A percentile compares a stretch with the other conserved stretches of the same genome.
These are phyloP conservation scores for Geophilus truncorum DNA, from an alignment of 2,888 invertebrate species.

Conservation along the genomic window DNA sequence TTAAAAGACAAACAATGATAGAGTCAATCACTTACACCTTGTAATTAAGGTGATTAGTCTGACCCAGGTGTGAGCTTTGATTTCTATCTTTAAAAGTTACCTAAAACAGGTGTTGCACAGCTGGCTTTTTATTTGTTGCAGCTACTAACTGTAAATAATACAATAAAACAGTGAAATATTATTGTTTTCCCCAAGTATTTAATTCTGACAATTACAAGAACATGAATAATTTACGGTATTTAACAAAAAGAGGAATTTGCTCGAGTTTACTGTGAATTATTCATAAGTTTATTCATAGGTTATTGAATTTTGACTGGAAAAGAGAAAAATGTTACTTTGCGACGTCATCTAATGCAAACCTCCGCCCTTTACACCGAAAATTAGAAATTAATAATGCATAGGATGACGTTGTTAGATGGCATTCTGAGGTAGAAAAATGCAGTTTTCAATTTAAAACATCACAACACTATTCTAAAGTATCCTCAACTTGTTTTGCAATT, in stretches of 20 bases:
- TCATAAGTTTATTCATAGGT: conserved; percentile 7
- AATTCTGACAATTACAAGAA: not conserved
- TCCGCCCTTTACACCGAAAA: not conserved
- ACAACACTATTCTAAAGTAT: not conserved
- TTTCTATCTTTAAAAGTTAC: conserved; percentile 1
- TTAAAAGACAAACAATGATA: conserved; percentile 1
- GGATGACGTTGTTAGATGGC: not conserved
- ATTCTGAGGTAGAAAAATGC: not conserved
- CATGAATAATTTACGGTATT: too few species aligned
- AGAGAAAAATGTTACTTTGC: not conserved
- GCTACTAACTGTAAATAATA: too few species aligned
- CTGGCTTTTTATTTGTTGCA: too few species aligned
- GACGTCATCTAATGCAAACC: not conserved
- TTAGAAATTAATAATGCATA: conserved; percentile 18
- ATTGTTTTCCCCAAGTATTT: too few species aligned
- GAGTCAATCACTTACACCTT: conserved; percentile 25
- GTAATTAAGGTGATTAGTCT: conserved; percentile 15
- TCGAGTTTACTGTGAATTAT: not conserved
- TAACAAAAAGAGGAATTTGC: not conserved
- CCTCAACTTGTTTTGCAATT: not conserved
- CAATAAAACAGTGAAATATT: too few species aligned
- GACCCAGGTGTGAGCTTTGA: conserved; percentile 3
- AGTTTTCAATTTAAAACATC: not conserved
- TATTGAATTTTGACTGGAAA: not conserved
- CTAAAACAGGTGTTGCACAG: not conserved